Evolutionary conservation across 1,140 invertebrate genomes (phyloP), one percentile per base, ranked within the genome.

Genomic region (Carposina sasakii): DNA sequence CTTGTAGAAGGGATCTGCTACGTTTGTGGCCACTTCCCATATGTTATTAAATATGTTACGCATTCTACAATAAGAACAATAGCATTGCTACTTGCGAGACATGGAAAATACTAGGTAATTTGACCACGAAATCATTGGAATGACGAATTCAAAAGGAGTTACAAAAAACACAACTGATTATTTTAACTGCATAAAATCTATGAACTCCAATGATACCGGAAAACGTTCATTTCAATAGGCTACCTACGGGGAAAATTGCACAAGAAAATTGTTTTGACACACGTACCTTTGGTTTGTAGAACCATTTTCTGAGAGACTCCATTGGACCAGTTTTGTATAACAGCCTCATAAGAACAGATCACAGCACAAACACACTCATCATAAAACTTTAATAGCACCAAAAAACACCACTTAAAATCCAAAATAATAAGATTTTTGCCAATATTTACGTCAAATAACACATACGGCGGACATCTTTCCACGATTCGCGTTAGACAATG

Each of bases 201-300:
- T n/a, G n/a, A n/a, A n/a, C n/a, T n/a, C n/a, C n/a, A n/a, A n/a
- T n/a, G n/a, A n/a, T n/a, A n/a, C n/a, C n/a, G n/a, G n/a, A n/a
- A n/a, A n/a, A n/a, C n/a, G n/a, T n/a, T n/a, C n/a, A n/a, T n/a
- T n/a, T n/a, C n/a, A n/a, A n/a, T n/a, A n/a, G n/a, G n/a, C n/a
- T n/a, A n/a, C n/a, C 33, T 24, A 46, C 48, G 33, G 23, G 44
- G 52, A 48, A 58, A 55, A 64, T 58, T 63, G 60, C 47, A 48
- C 40, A 52, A 52, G 57, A 50, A 45, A 64, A 62, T 65, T 67
- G 67, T 60, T 74, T 71, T 65, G 66, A 85, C 85, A 87, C n/a
- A n/a, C n/a, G n/a, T 88, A 95, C 94, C 91, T 95, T 95, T 64
- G 94, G 94, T 87, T 91, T 94, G 86, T 94, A 95, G 75, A 96